Evolutionary conservation across 2,797 vertebrate genomes (phyloP), one percentile per base, ranked within the genome.

Genomic region (Holocentrus rufus): DNA sequence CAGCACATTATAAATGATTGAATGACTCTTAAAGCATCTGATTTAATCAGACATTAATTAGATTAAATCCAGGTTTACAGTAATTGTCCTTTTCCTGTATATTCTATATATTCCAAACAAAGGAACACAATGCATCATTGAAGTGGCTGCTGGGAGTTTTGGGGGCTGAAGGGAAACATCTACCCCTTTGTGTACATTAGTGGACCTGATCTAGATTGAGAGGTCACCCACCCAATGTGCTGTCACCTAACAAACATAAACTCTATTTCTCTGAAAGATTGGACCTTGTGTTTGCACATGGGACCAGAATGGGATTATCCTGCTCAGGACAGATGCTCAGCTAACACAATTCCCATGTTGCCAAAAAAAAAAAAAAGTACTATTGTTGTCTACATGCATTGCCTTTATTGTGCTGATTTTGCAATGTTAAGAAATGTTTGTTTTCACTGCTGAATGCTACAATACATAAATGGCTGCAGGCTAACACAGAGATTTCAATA

Each of bases 271-370:
- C 59, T 74, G 80, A 86, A 73, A 92, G 84, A 92, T 92, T 91
- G 89, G 83, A 81, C 88, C 79, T 86, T 82, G 81, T 92, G 88
- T 92, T 93, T 92, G 91, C 87, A 87, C 87, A 89, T 83, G 85
- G 78, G 72, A 81, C 81, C 81, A 82, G 80, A 80, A 68, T 57
- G 62, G 71, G 72, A 79, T 87, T 76, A 63, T 80, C 31, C 8
- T 77, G 52, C 47, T 70, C 68, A 73, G 70, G 80, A 76, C 77
- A 76, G 74, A 81, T 56, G 55, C 63, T 79, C 70, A 69, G 49
- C 65, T 76, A 73, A 78, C 55, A 62, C 46, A 25, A 60, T 77
- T 83, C 52, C 18, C 80, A 78, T 65, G 72, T 55, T 80, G 59
- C 31, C 13, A n/a, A 69, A 39, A n/a, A 39, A 54, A 56, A 56